Conservation (phyloP, 2,113 vertebrate genomes). For the Neodontobutis hainanensis region DNA sequence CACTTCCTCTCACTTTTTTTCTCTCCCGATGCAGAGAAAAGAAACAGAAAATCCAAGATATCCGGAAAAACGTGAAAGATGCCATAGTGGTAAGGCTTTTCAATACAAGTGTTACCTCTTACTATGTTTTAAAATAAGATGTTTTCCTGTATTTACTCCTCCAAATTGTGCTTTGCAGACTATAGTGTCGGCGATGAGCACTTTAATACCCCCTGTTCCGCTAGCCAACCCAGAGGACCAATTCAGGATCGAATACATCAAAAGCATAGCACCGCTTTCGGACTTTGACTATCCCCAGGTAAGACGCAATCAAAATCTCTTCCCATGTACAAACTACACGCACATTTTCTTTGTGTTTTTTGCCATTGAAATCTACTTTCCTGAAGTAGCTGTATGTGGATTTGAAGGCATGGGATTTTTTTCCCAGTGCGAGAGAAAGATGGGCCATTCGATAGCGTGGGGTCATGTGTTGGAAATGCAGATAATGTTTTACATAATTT, state of each 20-base stretch:
- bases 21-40: constrained; percentile 89
- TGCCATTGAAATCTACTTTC: too few species aligned
- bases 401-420: constrained; percentile 47
- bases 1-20: constrained; percentile 18
- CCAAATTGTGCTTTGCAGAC: constrained; percentile 80
- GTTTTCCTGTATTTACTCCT: constrained; percentile 38
- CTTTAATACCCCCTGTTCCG: constrained; percentile 97
- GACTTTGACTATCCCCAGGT: constrained; percentile 99
- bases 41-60: constrained; percentile 99
- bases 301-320: constrained; percentile 59
- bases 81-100: constrained; percentile 94
- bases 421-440: constrained; percentile 32
- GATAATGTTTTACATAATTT: constrained; percentile 70
- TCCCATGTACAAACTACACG: background rate
- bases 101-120: background rate
- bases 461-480: constrained; percentile 64
- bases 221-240: constrained; percentile 97
- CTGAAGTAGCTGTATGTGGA: constrained; percentile 9
- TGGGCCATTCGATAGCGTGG: constrained; percentile 40
- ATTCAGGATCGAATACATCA: constrained; percentile 98
- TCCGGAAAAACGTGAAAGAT: constrained; percentile 99
- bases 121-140: background rate
- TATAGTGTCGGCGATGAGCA: constrained; percentile 99
- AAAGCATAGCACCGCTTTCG: constrained; percentile 97
- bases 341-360: constrained; percentile 8